phyloP scores from a whole-genome alignment of 2,888 invertebrate genomes.

The Petrolisthes manimaculis region DNA sequence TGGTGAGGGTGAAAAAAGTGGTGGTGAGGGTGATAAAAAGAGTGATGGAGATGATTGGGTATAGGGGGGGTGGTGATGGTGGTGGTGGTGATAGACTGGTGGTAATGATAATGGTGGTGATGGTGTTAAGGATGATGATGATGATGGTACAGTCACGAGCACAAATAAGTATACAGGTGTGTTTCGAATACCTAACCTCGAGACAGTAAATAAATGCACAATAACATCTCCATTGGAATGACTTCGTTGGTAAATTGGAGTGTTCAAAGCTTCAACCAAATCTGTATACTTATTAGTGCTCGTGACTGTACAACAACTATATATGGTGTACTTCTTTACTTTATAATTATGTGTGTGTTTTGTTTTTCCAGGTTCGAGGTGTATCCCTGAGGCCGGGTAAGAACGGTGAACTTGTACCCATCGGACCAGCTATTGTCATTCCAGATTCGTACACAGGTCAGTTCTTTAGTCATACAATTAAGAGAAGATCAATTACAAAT shows the following conservation, averaged over 20 bases:
- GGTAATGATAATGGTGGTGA: neutral
- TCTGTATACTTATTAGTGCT: too few relatives aligned
- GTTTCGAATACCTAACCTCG: too few relatives aligned
- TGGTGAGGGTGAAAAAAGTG: neutral
- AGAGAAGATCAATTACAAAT: too few relatives aligned
- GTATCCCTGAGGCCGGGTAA: conserved; percentile 71
- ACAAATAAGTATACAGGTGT: too few relatives aligned
- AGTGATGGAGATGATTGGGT: neutral
- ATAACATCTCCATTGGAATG: too few relatives aligned
- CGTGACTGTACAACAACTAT: too few relatives aligned
- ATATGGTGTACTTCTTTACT: neutral
- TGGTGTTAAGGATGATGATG: too few relatives aligned
- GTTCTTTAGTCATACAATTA: conserved; percentile 40
- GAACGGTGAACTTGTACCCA: conserved; percentile 68
- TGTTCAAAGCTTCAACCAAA: too few relatives aligned
- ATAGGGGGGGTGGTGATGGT: neutral
- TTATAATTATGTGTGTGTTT: neutral
- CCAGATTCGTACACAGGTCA: conserved; percentile 79
- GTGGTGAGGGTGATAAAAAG: neutral
- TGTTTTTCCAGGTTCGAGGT: conserved; percentile 71
- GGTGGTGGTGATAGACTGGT: too few relatives aligned
- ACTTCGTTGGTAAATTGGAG: too few relatives aligned
- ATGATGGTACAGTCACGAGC: too few relatives aligned
- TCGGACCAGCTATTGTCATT: conserved; percentile 76
- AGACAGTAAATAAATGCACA: too few relatives aligned